Evolutionary conservation across 2,888 invertebrate species (phyloP), one percentile per base, ranked within the genome.

Genomic region (Dione juno): DNA sequence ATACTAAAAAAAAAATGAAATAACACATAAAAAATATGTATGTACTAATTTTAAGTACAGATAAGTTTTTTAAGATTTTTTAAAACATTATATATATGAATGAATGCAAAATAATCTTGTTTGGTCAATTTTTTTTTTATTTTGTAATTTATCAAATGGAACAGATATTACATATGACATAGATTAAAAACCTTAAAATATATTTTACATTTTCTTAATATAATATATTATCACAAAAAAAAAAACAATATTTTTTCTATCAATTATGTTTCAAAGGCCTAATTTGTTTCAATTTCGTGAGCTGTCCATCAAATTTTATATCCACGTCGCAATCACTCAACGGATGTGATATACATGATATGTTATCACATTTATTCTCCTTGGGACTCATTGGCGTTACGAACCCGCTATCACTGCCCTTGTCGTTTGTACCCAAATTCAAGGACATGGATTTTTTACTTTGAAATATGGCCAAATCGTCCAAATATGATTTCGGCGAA

Each of bases 251-350:
- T 9, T n/a, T 37, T 35, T 35, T 57, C 14, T 21, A 35, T 45
- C 10, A 63, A 48, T 67, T 76, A 52, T 50, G 73, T 73, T 75
- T 81, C 28, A 92, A 77, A 13, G 96, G 94, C 74, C 95, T 94
- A 37, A 97, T 95, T 66, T 95, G 96, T 82, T 97, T 97, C 72
- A 97, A 87, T 82, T 97, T 96, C 0, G 96, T 96, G 0, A 96
- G 96, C 16, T 92, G 92, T 8, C 97, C 97, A 78, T 96, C 96
- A 81, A 96, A 97, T 74, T 95, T 96, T 58, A 97, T 96, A 80
- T 95, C 96, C 0, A 97, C 96, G 81, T 97, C 97, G 71, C 95
- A 95, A 79, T 96, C 95, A 76, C 97, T 96, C 5, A 97, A 81
- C 0, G 97, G 97, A 88, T 97, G 97, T 63, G 94, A 94, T 1